These are phyloP conservation scores for Amblyraja radiata DNA, from an alignment of 2,797 vertebrate species.

Conservation along the genomic window DNA sequence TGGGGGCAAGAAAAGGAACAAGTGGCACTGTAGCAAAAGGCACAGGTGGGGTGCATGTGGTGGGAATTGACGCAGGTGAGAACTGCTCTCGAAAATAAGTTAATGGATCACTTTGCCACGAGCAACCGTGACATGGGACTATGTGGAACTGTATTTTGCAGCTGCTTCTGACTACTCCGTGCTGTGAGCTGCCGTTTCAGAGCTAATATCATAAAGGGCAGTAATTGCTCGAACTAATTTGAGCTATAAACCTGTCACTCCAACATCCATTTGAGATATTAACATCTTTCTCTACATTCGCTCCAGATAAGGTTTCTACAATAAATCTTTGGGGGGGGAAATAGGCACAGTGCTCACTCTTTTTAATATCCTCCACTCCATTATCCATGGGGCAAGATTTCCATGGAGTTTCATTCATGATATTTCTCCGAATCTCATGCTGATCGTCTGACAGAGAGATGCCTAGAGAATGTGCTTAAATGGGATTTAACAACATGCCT, in stretches of 20 bases:
- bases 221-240: neutral
- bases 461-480: neutral
- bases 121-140: neutral
- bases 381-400: neutral
- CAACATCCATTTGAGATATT: neutral
- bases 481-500: slow-evolving; percentile 7
- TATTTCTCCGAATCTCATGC: neutral
- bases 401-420: neutral
- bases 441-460: neutral
- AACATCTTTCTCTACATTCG: slow-evolving; percentile 16
- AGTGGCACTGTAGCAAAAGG: neutral
- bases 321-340: neutral
- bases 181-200: neutral
- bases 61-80: neutral
- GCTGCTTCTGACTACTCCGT: neutral
- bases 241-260: neutral
- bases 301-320: too few species aligned
- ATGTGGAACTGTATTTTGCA: neutral
- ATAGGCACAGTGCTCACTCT: neutral
- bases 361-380: neutral
- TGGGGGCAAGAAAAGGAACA: too few species aligned
- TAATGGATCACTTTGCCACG: neutral
- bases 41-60: neutral
- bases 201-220: neutral
- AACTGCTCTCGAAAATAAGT: neutral